Base-by-base conservation (phyloP, 1,140 invertebrate genomes). In the Tetragonula clypearis region DNA sequence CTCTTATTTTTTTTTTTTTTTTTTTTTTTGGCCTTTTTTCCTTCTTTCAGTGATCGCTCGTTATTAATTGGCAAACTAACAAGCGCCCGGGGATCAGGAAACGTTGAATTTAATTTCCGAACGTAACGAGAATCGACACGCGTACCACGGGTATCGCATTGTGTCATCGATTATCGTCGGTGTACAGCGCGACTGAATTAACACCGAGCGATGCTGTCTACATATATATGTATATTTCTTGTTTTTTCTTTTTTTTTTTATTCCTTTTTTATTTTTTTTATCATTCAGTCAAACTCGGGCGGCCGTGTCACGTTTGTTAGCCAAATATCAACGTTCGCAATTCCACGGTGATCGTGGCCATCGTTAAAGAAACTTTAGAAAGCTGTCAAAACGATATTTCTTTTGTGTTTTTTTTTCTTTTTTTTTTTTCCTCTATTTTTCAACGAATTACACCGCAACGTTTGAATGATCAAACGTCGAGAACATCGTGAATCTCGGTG, bases 11-110 rank as follows among this genome's bases (percentile, higher is more conserved):
- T 17, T 30, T 15, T 2, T n/a, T n/a, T n/a, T n/a, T 8, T 17
- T 49, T 71, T 6, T 53, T 26, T 26, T 26, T 17, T 17, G 6
- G n/a, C 41, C 19, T 23, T 41, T 30, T 23, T 11, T 12, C 21
- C 15, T 17, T 35, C 30, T 62, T 68, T 55, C 19, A n/a, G 53
- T 23, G 30, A 81, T 58, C 19, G 78, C 19, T 74, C 60, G 35
- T 81, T 85, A 81, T 81, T 85, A 81, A 85, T 60, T 68, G 60
- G n/a, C 71, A 62, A 35, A 73, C 60, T 73, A 84, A 84, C 77
- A 72, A 72, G 60, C 79, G n/a, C 4, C 19, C 35, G 26, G 17
- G 49, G 49, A 81, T 49, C 66, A 30, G 53, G 35, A 75, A 81
- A 74, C 60, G 49, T 79, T 75, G 69, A 69, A 85, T 85, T 85